Evolutionary conservation across 2,113 vertebrate genomes (phyloP), one percentile per base, ranked within the genome.

Genomic region (Conger conger): DNA sequence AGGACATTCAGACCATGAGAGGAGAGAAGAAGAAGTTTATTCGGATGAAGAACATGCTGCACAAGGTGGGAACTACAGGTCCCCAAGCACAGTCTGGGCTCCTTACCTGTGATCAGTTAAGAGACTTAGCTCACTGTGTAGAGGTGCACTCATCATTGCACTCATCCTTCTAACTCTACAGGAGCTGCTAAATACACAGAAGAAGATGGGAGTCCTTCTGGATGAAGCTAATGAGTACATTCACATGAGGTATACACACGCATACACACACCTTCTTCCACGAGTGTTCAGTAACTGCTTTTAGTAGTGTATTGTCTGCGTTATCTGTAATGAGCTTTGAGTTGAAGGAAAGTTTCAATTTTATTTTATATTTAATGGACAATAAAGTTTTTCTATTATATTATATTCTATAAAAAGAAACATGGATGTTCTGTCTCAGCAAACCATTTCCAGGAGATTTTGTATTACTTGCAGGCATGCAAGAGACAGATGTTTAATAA

Each of bases 1-100:
- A 81, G 36, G 76, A 81, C 53, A 81, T 87, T 20, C 80, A 87
- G n/a, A 85, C 81, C 42, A 63, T 87, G 60, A 78, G 54, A 76
- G 82, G 38, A 45, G 68, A 85, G 79, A 87, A 79, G 68, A 16
- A 36, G 5, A 88, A 40, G 37, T 88, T 87, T 79, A 35, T 73
- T 20, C 57, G 73, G 54, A 38, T 87, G 36, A 37, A 54, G 76
- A 68, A 80, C 57, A 86, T 81, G 30, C 82, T 88, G 27, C 37
- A 85, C 42, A 80, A 76, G 80, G 80, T 84, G n/a, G 30, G 37
- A 79, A 35, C 33, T 36, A 23, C 33, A 57, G 3, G 5, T 40
- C 50, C 50, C 13, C 30, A n/a, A 33, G 20, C 68, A 73, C 68
- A 73, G 9, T 30, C n/a, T 73, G 11, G 11, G 68, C 18, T 40